These are phyloP conservation scores for Didymodactylos carnosus DNA, from an alignment of 2,888 invertebrate species.

Conservation along the genomic window DNA sequence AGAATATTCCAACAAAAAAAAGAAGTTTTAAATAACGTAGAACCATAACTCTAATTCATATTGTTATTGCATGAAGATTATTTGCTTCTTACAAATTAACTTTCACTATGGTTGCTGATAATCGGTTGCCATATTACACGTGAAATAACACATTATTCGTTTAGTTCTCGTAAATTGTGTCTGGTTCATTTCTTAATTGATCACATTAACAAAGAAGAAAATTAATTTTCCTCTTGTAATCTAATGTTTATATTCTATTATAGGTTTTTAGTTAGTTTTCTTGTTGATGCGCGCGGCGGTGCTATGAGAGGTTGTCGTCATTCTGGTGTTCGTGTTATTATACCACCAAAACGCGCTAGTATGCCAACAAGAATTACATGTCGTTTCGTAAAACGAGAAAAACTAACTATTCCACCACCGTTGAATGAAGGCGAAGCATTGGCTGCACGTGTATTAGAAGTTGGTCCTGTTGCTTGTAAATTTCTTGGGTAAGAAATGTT, in stretches of 20 bases:
- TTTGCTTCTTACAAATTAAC: no score
- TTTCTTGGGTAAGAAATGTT: conserved; percentile 43
- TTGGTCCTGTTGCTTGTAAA: conserved; percentile 88
- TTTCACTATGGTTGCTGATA: no score
- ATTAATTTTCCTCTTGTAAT: neutral
- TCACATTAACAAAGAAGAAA: no score
- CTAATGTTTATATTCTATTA: conserved; percentile 15
- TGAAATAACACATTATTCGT: no score
- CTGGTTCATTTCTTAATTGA: no score
- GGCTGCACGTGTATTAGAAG: conserved; percentile 78
- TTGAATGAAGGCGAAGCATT: conserved; percentile 96
- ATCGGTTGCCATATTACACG: no score
- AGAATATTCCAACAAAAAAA: no score
- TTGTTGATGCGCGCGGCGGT: conserved; percentile 96
- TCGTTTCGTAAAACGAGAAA: conserved; percentile 61
- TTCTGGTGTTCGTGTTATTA: conserved; percentile 88
- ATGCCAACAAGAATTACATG: conserved; percentile 95
- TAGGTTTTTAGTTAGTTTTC: conserved; percentile 95
- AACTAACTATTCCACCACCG: conserved; percentile 66
- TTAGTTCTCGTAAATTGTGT: no score
- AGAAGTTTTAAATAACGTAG: no score
- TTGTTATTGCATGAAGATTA: no score
- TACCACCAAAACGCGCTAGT: conserved; percentile 83
- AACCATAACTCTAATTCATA: no score
- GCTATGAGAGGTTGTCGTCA: conserved; percentile 97